Percentiles rank a stretch among this genome's conserved stretches.
Conservation (phyloP, 2,888 invertebrate species). For the Ophioninae sp. region DNA sequence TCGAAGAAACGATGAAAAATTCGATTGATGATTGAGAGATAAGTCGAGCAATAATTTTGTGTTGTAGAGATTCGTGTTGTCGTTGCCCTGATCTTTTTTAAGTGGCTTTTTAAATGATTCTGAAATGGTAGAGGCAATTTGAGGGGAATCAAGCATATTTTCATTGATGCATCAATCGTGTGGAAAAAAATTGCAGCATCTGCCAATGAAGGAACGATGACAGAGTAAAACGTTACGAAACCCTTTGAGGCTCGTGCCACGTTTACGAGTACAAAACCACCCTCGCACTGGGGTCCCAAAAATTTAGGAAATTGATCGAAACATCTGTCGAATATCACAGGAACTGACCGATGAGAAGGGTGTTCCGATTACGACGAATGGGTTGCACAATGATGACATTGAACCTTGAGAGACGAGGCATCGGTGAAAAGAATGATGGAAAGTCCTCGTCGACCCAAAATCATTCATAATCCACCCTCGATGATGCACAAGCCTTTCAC, state of each 20-base stretch:
- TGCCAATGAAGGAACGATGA: constrained; percentile 32
- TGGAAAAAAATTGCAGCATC: constrained; percentile 46
- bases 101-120: background rate
- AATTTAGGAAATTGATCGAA: constrained; percentile 25
- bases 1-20: background rate
- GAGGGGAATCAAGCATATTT: background rate
- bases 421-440: constrained; percentile 32
- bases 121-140: background rate
- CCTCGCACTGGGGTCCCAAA: background rate
- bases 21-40: background rate
- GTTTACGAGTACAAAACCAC: constrained; percentile 25
- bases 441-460: background rate
- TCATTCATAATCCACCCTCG: constrained; percentile 35
- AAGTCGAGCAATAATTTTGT: background rate
- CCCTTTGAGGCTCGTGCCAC: constrained; percentile 27
- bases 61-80: background rate
- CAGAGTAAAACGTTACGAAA: constrained; percentile 23
- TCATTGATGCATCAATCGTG: background rate
- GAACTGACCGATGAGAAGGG: background rate
- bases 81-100: background rate
- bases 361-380: background rate
- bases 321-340: constrained; percentile 52
- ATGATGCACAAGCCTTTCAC: constrained; percentile 37
- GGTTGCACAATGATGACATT: constrained; percentile 44
- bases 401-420: constrained; percentile 1